Percentiles rank a stretch among this genome's conserved stretches.
Evolutionary conservation across 2,113 vertebrate genomes (phyloP).

Genomic region (Entomyzon cyanotis): DNA sequence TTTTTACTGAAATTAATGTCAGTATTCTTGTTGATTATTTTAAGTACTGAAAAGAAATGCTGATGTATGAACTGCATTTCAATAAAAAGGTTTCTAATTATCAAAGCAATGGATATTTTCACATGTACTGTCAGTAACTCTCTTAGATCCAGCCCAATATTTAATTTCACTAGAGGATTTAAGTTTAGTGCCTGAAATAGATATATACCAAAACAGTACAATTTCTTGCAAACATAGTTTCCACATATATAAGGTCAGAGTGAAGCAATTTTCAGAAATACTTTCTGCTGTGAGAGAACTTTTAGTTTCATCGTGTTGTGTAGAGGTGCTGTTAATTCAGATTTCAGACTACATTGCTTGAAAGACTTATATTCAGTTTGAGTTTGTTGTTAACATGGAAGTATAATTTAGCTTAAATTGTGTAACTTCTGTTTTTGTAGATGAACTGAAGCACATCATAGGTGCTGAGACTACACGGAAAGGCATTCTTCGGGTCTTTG

Average conservation of each 20-base stretch:
- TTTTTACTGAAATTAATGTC: neutral
- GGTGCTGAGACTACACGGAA: slow-evolving; percentile 92
- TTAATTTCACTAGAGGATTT: neutral
- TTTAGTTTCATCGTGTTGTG: neutral
- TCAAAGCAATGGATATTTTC: neutral
- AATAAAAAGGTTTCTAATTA: neutral
- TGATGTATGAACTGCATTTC: neutral
- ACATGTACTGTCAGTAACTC: neutral
- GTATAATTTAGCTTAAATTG: neutral
- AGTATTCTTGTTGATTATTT: neutral
- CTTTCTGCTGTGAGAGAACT: neutral
- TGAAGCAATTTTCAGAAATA: neutral
- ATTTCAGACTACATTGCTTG: neutral
- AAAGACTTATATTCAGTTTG: neutral
- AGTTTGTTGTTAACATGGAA: neutral
- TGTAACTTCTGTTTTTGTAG: slow-evolving; percentile 56
- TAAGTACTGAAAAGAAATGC: neutral
- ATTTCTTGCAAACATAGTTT: neutral
- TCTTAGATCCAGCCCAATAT: neutral
- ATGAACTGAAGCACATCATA: slow-evolving; percentile 86
- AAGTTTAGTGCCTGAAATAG: neutral
- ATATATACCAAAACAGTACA: neutral
- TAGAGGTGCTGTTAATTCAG: neutral
- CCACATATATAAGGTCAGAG: neutral
- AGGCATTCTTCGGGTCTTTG: slow-evolving; percentile 96